A percentile compares a stretch with the other conserved stretches of the same genome.
phyloP scores from a whole-genome alignment of 1,140 invertebrate species.

The Lasioglossum albipes region DNA sequence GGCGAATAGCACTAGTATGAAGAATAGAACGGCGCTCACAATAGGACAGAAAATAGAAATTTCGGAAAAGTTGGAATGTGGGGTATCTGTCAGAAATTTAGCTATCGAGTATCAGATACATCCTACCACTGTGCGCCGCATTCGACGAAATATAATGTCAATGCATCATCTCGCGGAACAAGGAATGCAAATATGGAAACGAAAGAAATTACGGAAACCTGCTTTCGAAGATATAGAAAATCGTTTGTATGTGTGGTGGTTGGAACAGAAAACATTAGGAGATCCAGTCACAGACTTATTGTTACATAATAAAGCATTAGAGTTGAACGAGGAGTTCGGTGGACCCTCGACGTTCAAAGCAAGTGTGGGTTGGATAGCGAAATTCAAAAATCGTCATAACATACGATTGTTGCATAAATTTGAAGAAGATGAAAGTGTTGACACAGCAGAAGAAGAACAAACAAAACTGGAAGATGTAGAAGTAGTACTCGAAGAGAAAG shows the following conservation, averaged over 20 bases:
- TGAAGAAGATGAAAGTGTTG: neutral
- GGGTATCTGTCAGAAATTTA: neutral
- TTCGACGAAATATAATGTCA: neutral
- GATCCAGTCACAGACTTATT: neutral
- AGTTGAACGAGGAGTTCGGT: neutral
- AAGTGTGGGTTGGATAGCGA: neutral
- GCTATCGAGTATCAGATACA: neutral
- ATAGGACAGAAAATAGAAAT: neutral
- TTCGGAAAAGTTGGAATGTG: neutral
- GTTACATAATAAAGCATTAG: neutral
- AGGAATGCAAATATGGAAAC: too few species aligned
- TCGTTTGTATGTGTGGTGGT: neutral
- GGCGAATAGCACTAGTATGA: neutral
- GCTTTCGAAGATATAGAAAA: neutral
- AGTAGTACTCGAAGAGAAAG: neutral
- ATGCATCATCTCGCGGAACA: neutral
- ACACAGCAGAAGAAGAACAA: neutral
- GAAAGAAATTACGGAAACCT: neutral
- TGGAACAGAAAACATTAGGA: neutral
- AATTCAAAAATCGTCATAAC: neutral
- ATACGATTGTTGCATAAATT: neutral
- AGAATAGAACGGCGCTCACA: neutral
- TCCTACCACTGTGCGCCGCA: neutral
- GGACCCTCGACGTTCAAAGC: neutral
- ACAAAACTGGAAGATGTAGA: neutral